Base-by-base conservation (phyloP, 2,888 invertebrate species). In the Leistus spinibarbis region DNA sequence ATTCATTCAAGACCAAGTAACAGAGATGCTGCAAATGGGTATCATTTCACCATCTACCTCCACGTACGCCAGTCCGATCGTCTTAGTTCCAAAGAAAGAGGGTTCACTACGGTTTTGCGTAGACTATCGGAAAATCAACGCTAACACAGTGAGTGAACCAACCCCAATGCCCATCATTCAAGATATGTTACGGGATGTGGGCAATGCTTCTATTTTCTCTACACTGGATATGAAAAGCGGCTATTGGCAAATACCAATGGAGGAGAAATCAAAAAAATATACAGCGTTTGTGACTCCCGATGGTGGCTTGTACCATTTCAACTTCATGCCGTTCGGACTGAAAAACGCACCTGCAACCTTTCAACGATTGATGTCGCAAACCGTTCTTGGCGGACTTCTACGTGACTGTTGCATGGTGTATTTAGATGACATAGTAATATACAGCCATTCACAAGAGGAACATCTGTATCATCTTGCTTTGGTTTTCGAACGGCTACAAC, bases 201-300 rank as follows among this genome's bases (percentile, higher is more conserved):
- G 82, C 0, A 56, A 63, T 9, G 82, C 82, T 0, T 69, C 56
- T 13, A 73, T 81, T 4, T 82, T 82, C 57, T 76, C 81, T 1
- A 80, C 81, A 9, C 63, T 83, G 1, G 82, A 83, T 16, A 69
- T 82, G 3, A 79, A 79, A 24, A 78, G 78, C 64, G 81, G 82
- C 1, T 83, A 82, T 60, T 83, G 82, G 82, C 82, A 82, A 54
- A 74, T 83, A 1, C 80, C 80, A 1, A 76, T 83, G 77, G 78
- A 77, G 1, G 72, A 67, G 2, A 62, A 73, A 2, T 76, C 78
- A 0, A 79, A 76, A 10, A 76, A 69, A 56, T 76, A 78, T 4
- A 82, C 82, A 0, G 82, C 81, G 0, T 82, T 82, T 64, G 24
- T 78, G 4, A 79, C 81, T 0, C 81, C 81, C 0, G 77, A 79